Evolutionary conservation across 1,140 invertebrate genomes (phyloP).

Genomic region (roundworm (Caenorhabditis elegans)): DNA sequence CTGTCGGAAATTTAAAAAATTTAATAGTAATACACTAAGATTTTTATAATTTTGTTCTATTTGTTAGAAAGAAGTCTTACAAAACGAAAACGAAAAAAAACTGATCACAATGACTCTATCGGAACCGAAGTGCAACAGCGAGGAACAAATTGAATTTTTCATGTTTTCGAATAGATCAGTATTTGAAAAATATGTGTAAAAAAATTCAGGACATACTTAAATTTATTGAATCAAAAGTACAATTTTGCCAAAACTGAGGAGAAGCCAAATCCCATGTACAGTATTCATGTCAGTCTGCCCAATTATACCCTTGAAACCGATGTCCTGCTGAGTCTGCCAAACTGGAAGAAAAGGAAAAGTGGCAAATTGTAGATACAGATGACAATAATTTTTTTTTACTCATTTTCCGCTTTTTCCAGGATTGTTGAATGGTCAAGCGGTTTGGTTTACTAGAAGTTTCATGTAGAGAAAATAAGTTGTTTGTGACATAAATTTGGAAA

Average conservation of each 20-base stretch:
- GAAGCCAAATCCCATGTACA: neutral
- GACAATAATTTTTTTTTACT: neutral
- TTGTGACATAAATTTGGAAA: neutral
- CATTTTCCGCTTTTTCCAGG: neutral
- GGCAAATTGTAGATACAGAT: neutral
- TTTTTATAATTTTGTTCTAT: too few relatives aligned
- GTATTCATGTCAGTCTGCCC: neutral
- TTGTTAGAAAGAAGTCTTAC: too few relatives aligned
- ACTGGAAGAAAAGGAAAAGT: neutral
- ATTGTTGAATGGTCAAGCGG: neutral
- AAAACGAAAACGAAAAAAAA: neutral
- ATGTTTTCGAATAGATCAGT: neutral
- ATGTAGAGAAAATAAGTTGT: neutral
- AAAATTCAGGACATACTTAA: too few relatives aligned
- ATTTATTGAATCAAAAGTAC: too few relatives aligned
- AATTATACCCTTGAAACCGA: constrained; percentile 24
- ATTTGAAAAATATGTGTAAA: neutral
- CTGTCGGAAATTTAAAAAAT: too few relatives aligned
- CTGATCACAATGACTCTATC: neutral
- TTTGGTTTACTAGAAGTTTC: neutral
- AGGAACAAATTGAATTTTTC: neutral
- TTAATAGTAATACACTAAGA: too few relatives aligned
- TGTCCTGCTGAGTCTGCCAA: constrained; percentile 12
- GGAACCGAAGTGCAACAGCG: constrained; percentile 3
- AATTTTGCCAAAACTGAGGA: too few relatives aligned